Base-by-base conservation (phyloP, 53 echinoderm and acorn worm genomes). In the Hippasteria phrygiana region DNA sequence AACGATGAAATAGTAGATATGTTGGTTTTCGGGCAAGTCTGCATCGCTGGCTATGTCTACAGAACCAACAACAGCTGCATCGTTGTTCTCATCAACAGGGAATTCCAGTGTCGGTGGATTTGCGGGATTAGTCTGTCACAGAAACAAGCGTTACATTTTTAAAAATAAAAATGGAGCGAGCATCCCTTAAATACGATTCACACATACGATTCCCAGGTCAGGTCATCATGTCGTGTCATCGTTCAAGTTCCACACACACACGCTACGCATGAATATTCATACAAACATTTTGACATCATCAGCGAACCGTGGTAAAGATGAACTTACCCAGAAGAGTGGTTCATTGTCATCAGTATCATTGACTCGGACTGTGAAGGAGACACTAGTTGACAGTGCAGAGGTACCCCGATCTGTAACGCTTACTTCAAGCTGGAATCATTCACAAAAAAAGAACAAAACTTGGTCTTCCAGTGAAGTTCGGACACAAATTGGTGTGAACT, bases 1-100 rank as follows among this genome's bases (percentile, higher is more conserved):
- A 28, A 95, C 93, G 31, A 95, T 91, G 54, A 91, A 95, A 63
- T 95, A 95, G 63, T 89, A 92, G 73, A 93, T 88, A 40, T 48
- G 34, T 16, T 82, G 86, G 63, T 80, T 86, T 0, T 32, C 16
- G 1, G 90, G 83, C 12, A 66, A 75, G 51, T 93, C 95, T 4
- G 71, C 87, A 67, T 95, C 95, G 2, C 73, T 81, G 1, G 95
- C 95, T 9, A n/a, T 6, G 20, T 73, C 48, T 1, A 93, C 87
- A 3, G 24, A 55, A 36, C 93, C 95, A 42, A 92, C 75, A 20
- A 79, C 86, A 0, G 88, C 78, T 1, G 75, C 55, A 2, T 64
- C 74, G 14, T 80, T 17, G 29, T 88, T 88, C 88, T 92, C 92
- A 6, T 0, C 20, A 1, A 88, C 82, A 3, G 22, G 18, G 32